Evolutionary conservation across 1,140 invertebrate genomes (phyloP), one percentile per base, ranked within the genome.

Genomic region (Glossosoma conforme): DNA sequence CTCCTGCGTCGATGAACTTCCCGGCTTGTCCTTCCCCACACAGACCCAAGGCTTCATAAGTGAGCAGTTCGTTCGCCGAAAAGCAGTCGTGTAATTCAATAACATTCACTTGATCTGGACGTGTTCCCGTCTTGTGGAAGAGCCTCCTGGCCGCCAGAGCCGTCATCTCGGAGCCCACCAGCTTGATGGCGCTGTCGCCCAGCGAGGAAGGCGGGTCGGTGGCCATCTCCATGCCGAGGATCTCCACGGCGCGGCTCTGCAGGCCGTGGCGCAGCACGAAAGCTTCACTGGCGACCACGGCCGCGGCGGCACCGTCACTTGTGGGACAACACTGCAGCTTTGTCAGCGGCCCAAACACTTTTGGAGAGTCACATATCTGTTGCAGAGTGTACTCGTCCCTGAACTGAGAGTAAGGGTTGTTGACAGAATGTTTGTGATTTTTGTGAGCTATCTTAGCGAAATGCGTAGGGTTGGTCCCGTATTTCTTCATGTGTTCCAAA

Each of bases 51-150:
- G 93, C 94, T 77, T 99, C 96, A 63, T 99, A 99, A 2, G 93
- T 97, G 5, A 99, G 89, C 20, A 99, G 72, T 65, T 99, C 97
- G 74, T 99, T 99, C 4, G 91, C 85, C 3, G 95, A 95, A 74
- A 99, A 99, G 72, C 97, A 99, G 67, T 99, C 97, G 62, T 99
- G 97, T n/a, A 98, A 76, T 69, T 99, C 97, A n/a, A 99, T 81
- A 0, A 99, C 95, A 74, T 98, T 80, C 2, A 98, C 87, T 65
- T 97, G 88, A 8, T 74, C 74, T 2, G 92, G 87, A 40, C 72
- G 82, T 14, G 85, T 77, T 9, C 81, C 82, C 5, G 90, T 82
- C 64, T 91, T 87, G n/a, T 76, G 64, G 60, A 91, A 98, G 0
- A 92, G 65, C 38, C 82, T 81, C 41, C 89, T 78, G 1, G 92